phyloP scores from a whole-genome alignment of 2,797 vertebrate species.

The Myotis vivesi region DNA sequence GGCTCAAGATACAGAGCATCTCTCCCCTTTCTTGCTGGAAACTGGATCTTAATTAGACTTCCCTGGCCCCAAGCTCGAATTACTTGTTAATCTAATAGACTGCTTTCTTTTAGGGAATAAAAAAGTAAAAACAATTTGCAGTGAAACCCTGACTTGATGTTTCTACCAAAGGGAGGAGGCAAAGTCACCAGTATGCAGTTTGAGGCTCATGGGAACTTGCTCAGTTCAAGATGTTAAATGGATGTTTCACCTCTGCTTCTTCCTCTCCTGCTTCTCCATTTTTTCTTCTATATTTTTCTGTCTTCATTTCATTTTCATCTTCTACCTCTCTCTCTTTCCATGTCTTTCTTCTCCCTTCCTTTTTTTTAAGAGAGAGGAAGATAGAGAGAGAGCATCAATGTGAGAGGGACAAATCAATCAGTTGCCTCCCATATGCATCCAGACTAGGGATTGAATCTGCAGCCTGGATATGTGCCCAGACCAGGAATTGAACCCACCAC shows the following conservation, averaged over 20 bases:
- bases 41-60: background rate
- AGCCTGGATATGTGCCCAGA: background rate
- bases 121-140: background rate
- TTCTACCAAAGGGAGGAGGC: background rate
- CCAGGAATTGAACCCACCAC: background rate
- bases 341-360: background rate
- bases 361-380: background rate
- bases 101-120: background rate
- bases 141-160: background rate
- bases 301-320: background rate
- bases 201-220: too few relatives aligned
- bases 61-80: background rate
- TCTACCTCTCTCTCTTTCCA: background rate
- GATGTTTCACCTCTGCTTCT: background rate
- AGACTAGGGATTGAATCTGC: background rate
- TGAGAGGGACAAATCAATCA: background rate
- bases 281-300: background rate
- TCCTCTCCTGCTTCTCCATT: background rate
- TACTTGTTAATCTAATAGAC: slow-evolving; percentile 24
- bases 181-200: background rate
- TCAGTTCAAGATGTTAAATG: background rate
- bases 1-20: background rate
- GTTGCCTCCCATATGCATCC: background rate
- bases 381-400: background rate
- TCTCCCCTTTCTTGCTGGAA: background rate